Evolutionary conservation across 2,113 vertebrate species (phyloP), one percentile per base, ranked within the genome.

Genomic region (Pholis gunnellus): DNA sequence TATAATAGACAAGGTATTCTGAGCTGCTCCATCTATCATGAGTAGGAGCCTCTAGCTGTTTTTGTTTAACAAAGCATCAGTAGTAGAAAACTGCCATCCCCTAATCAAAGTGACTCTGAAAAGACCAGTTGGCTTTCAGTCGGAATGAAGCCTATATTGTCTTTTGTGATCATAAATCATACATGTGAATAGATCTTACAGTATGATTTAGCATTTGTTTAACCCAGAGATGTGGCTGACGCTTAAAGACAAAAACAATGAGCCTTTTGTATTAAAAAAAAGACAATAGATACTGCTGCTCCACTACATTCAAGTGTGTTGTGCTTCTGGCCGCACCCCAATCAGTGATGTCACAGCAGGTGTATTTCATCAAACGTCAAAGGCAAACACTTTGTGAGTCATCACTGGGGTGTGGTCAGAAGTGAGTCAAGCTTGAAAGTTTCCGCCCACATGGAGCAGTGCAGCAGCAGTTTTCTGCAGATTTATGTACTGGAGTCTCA

Each of bases 361-460:
- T 75, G 44, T 59, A 60, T 80, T 81, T 81, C 46, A 77, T 84
- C 60, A 66, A 27, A 61, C 34, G 75, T 75, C 60, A 56, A 52
- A 74, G 52, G 64, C 40, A 46, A 50, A 64, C 5, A 14, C 56
- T 29, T 27, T 13, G 11, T 14, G 14, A 75, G 71, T 78, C 72
- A 66, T 81, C 74, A 63, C 54, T 34, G 34, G 86, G 87, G 82
- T 86, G 84, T 86, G 91, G 84, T 88, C 72, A 82, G 69, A 67
- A 68, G 44, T 88, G 81, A 84, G 71, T 85, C 66, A 77, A 68
- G 64, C 66, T 65, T 63, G 38, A 40, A 81, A 60, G 40, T 84
- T 72, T 67, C 38, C 68, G 44, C 29, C 57, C 44, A 66, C 67
- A 79, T 11, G 69, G 79, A 84, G 82, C 73, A 78, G 70, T 87